These are phyloP conservation scores for Drosophila testacea DNA, from an alignment of 2,888 invertebrate species.

Conservation along the genomic window DNA sequence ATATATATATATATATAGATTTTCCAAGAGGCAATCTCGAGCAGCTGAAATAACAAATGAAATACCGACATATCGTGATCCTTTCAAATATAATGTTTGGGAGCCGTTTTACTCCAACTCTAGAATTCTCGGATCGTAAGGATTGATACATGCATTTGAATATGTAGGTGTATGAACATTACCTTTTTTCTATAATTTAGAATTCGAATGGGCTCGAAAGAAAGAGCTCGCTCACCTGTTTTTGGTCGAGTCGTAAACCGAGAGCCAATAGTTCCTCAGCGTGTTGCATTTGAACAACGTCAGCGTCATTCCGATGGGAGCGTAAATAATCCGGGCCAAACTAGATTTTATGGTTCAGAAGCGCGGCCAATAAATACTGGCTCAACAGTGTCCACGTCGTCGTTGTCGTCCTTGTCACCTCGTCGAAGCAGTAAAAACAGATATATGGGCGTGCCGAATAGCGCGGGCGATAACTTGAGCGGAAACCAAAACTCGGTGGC, in stretches of 20 bases:
- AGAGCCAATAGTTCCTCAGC: slow-evolving; percentile 86
- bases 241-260: slow-evolving; percentile 91
- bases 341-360: slow-evolving; percentile 85
- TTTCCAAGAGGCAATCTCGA: slow-evolving; percentile 94
- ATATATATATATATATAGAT: slow-evolving; percentile 81
- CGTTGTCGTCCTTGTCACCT: slow-evolving; percentile 34
- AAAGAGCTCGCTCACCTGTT: slow-evolving; percentile 86
- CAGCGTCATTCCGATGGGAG: slow-evolving; percentile 85
- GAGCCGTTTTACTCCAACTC: slow-evolving; percentile 88
- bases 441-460: slow-evolving; percentile 64
- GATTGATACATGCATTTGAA: too few relatives aligned
- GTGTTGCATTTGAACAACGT: slow-evolving; percentile 52
- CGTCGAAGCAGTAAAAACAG: slow-evolving; percentile 75
- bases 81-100: slow-evolving; percentile 93
- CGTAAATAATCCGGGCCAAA: slow-evolving; percentile 43
- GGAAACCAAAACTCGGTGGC: slow-evolving; percentile 69
- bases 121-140: slow-evolving; percentile 87
- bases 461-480: slow-evolving; percentile 31
- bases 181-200: slow-evolving; percentile 63
- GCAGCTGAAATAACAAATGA: slow-evolving; percentile 95
- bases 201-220: slow-evolving; percentile 84
- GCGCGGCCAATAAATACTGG: slow-evolving; percentile 64
- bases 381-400: not conserved
- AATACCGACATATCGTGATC: slow-evolving; percentile 93
- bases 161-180: too few relatives aligned